Percentiles rank a stretch among this genome's conserved stretches.
phyloP scores from a whole-genome alignment of 1,140 invertebrate species.

The Lysiphlebus fabarum region DNA sequence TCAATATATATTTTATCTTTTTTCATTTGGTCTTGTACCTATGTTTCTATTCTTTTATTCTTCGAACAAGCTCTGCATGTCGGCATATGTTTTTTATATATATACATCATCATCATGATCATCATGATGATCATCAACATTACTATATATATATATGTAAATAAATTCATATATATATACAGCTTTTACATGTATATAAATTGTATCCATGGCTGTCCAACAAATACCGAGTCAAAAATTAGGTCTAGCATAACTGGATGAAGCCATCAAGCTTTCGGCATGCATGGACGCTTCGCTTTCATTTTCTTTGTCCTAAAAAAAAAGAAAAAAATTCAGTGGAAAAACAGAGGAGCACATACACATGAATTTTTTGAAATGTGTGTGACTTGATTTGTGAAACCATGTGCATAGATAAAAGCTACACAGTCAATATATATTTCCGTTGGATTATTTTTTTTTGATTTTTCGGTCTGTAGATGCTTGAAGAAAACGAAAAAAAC shows the following conservation, averaged over 20 bases:
- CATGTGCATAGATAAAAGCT: too few species aligned
- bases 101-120: too few species aligned
- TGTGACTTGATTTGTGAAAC: too few species aligned
- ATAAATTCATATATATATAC: too few species aligned
- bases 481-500: too few species aligned
- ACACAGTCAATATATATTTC: too few species aligned
- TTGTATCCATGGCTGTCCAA: conserved; percentile 32
- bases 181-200: too few species aligned
- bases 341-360: not conserved
- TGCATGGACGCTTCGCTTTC: conserved; percentile 11
- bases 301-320: conserved; percentile 18
- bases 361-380: too few species aligned
- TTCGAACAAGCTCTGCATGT: not conserved
- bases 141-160: too few species aligned
- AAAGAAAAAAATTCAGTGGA: conserved; percentile 6
- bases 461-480: too few species aligned
- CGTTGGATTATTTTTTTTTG: too few species aligned
- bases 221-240: conserved; percentile 52
- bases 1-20: conserved; percentile 3
- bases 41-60: conserved; percentile 19
- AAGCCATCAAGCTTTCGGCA: conserved; percentile 45
- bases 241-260: conserved; percentile 50
- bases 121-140: too few species aligned
- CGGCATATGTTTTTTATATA: not conserved
- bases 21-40: conserved; percentile 16